These are phyloP conservation scores for Platyscapa corneri DNA, from an alignment of 1,140 invertebrate species.

Conservation along the genomic window DNA sequence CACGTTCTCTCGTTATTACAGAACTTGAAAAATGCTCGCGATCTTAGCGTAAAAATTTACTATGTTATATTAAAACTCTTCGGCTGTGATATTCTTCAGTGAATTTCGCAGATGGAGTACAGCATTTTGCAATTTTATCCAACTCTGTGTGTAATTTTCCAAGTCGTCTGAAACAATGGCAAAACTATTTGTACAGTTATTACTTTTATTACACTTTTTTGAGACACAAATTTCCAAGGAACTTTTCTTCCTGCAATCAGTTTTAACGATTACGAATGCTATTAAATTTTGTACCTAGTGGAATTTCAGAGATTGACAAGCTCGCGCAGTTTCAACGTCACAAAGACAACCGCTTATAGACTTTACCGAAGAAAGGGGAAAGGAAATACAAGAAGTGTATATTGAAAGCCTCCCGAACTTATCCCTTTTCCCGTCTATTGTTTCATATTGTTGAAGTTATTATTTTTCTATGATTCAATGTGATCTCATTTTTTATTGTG, in stretches of 20 bases:
- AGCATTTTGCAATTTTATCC: neutral
- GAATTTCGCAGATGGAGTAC: neutral
- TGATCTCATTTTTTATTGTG: slow-evolving; percentile 52
- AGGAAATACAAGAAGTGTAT: neutral
- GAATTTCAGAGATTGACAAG: neutral
- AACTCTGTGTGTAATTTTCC: neutral
- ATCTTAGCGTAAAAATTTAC: neutral
- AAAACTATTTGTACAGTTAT: neutral
- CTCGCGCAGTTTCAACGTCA: neutral
- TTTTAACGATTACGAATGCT: neutral
- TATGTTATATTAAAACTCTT: neutral
- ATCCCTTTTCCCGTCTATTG: neutral
- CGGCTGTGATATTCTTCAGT: slow-evolving; percentile 8
- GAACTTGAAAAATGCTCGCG: neutral
- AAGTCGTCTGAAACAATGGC: neutral
- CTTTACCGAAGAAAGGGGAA: neutral
- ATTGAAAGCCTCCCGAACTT: neutral
- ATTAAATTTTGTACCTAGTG: neutral
- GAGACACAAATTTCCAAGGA: neutral
- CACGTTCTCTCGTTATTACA: neutral
- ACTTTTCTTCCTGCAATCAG: neutral
- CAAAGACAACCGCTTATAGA: neutral
- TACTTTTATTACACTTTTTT: neutral
- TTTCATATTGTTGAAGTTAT: slow-evolving; percentile 43
- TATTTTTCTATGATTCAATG: slow-evolving; percentile 46